Conservation (phyloP, 2,888 invertebrate species). For the Cephonodes hylas region DNA sequence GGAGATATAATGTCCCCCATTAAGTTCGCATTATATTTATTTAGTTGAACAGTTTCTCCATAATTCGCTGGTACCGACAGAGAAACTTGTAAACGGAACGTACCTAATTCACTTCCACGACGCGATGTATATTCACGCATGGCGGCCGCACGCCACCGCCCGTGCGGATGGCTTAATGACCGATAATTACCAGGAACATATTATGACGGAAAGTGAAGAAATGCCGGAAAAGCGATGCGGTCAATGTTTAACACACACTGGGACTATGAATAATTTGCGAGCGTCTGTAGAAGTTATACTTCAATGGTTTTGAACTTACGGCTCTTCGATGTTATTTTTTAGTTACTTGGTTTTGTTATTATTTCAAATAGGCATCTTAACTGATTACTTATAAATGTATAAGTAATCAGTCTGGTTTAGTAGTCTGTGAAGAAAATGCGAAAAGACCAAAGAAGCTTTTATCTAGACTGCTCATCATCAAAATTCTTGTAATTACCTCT, state of each 20-base stretch:
- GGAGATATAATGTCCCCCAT: background rate
- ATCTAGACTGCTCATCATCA: too few species aligned
- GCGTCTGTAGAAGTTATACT: background rate
- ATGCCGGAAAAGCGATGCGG: constrained; percentile 38
- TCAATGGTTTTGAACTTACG: background rate
- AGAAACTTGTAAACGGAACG: constrained; percentile 44
- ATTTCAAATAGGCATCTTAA: too few species aligned
- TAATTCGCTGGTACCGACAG: constrained; percentile 17
- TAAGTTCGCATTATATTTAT: constrained; percentile 5
- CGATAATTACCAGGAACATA: constrained; percentile 55
- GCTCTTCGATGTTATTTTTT: background rate
- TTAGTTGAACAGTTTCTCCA: background rate
- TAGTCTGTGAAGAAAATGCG: too few species aligned
- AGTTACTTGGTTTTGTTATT: too few species aligned
- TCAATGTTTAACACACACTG: background rate
- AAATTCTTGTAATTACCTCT: too few species aligned
- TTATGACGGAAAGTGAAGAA: constrained; percentile 49
- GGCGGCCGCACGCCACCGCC: constrained; percentile 33
- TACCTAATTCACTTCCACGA: constrained; percentile 40
- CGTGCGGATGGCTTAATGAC: constrained; percentile 42
- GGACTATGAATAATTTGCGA: background rate
- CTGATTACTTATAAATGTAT: too few species aligned
- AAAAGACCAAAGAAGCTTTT: too few species aligned
- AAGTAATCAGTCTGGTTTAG: too few species aligned
- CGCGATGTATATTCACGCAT: constrained; percentile 32